These are phyloP conservation scores for Globodera rostochiensis DNA, from an alignment of 1,140 invertebrate species.

Conservation along the genomic window DNA sequence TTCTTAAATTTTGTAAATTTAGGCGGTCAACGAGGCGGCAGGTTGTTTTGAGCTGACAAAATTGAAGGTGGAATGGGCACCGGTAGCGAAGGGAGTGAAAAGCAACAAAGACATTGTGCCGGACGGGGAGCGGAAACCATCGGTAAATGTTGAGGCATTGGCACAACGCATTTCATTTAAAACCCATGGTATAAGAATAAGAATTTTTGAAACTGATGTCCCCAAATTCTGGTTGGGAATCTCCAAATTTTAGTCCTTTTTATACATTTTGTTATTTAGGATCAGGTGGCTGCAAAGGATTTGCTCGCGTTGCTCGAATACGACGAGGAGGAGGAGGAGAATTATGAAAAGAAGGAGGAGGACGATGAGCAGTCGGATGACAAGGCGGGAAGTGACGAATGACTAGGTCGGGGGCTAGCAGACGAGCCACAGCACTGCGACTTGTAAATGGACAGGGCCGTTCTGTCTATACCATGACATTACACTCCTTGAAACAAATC, in stretches of 20 bases:
- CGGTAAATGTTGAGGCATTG: neutral
- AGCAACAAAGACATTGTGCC: conserved; percentile 22
- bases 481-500: neutral
- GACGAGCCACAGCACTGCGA: neutral
- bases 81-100: conserved; percentile 28
- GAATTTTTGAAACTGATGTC: too few relatives aligned
- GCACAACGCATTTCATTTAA: too few relatives aligned
- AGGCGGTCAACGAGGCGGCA: conserved; percentile 30
- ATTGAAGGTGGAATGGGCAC: conserved; percentile 35
- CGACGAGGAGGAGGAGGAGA: conserved; percentile 27
- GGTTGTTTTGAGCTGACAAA: conserved; percentile 11
- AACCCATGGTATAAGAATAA: too few relatives aligned
- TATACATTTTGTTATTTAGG: neutral
- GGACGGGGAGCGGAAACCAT: conserved; percentile 34
- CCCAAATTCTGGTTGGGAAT: too few relatives aligned
- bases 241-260: neutral
- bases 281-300: conserved; percentile 26
- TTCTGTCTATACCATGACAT: neutral
- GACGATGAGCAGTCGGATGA: neutral
- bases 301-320: conserved; percentile 20
- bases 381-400: neutral
- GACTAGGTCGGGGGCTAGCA: neutral
- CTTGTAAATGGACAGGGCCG: neutral
- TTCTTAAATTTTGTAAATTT: neutral
- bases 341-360: neutral